phyloP scores from a whole-genome alignment of 2,113 vertebrate genomes.

The Poeciliopsis occidentalis region DNA sequence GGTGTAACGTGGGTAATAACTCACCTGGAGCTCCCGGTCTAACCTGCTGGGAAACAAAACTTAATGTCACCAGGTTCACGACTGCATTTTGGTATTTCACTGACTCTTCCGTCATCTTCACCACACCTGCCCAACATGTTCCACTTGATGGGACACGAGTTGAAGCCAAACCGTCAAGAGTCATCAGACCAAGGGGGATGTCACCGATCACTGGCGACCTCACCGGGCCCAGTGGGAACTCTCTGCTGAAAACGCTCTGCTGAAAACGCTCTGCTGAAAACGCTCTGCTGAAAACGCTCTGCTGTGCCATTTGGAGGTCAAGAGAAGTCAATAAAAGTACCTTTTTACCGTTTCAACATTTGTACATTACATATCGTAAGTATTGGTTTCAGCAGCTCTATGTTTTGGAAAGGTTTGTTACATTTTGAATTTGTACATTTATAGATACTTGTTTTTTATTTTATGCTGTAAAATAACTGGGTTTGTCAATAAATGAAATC shows the following conservation, averaged over 20 bases:
- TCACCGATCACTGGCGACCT: slow-evolving; percentile 70
- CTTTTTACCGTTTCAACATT: too few relatives aligned
- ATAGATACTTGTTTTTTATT: too few relatives aligned
- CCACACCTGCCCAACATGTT: slow-evolving; percentile 70
- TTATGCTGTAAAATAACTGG: too few relatives aligned
- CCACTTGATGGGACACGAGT: slow-evolving; percentile 85
- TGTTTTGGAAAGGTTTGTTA: too few relatives aligned
- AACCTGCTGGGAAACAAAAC: slow-evolving; percentile 31
- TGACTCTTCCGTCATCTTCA: neutral
- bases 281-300: neutral
- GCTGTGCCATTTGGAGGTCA: too few relatives aligned
- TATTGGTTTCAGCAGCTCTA: too few relatives aligned
- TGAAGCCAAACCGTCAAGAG: slow-evolving; percentile 75
- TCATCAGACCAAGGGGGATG: slow-evolving; percentile 67
- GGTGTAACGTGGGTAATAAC: slow-evolving; percentile 36
- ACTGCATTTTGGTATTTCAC: neutral
- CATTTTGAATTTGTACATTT: too few relatives aligned
- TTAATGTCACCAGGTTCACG: slow-evolving; percentile 47
- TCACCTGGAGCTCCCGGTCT: slow-evolving; percentile 44
- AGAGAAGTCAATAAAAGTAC: too few relatives aligned
- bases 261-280: too few relatives aligned
- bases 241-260: slow-evolving; percentile 62
- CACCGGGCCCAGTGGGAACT: slow-evolving; percentile 64
- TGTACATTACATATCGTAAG: too few relatives aligned
- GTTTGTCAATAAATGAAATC: too few relatives aligned